These are phyloP conservation scores for western clawed frog (Xenopus tropicalis) DNA, from an alignment of 2,113 vertebrate species.

Conservation along the genomic window DNA sequence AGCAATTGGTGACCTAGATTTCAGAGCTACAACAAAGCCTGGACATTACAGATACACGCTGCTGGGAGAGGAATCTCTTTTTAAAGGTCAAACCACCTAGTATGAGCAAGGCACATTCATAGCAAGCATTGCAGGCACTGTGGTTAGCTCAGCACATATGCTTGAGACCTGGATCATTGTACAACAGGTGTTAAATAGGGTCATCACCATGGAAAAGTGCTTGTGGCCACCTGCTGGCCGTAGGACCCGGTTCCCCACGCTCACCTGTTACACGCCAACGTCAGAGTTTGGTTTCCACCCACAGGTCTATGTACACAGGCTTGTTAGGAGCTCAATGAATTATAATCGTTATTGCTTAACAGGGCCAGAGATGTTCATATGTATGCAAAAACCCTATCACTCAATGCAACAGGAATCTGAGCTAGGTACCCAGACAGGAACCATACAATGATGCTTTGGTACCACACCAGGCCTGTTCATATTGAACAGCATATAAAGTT, in stretches of 20 bases:
- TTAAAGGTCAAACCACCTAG: conserved; percentile 34
- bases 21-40: neutral
- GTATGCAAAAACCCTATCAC: too few species aligned
- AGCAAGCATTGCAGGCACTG: neutral
- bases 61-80: neutral
- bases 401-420: too few species aligned
- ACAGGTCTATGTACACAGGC: too few species aligned
- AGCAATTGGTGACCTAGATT: conserved; percentile 27
- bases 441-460: too few species aligned
- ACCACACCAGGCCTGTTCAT: too few species aligned
- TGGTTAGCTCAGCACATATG: conserved; percentile 13
- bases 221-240: conserved; percentile 8
- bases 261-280: neutral
- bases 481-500: too few species aligned
- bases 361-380: too few species aligned
- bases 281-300: too few species aligned
- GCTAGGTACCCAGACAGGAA: too few species aligned
- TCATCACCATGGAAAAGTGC: neutral
- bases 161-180: conserved; percentile 7
- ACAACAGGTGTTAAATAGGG: neutral
- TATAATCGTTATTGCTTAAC: too few species aligned
- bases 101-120: neutral
- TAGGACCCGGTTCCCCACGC: neutral
- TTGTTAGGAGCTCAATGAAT: too few species aligned
- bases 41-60: neutral